phyloP scores from a whole-genome alignment of 53 echinoderm and acorn worm species.

The Stichopus horrens region DNA sequence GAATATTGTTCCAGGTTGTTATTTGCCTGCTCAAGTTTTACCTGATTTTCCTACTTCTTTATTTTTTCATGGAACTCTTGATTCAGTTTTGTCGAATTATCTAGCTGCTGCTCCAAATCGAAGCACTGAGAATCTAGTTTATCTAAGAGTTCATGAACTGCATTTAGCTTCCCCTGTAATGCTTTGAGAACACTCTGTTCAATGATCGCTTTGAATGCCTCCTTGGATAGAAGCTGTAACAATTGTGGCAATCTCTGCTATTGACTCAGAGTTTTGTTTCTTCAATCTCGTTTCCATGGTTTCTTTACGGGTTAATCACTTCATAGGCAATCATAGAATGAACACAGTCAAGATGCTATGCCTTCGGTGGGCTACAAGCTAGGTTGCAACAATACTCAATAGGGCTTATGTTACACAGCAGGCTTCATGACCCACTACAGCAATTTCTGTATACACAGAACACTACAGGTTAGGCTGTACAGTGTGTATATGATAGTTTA shows the following conservation, averaged over 20 bases:
- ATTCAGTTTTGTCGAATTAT: not conserved
- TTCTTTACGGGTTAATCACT: not conserved
- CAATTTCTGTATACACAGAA: too few species aligned
- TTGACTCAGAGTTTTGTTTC: not conserved
- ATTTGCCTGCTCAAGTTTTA: not conserved
- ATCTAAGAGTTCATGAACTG: slow-evolving; percentile 2
- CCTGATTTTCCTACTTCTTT: not conserved
- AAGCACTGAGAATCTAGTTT: not conserved
- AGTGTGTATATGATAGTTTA: too few species aligned
- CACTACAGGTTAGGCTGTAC: too few species aligned
- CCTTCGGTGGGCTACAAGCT: too few species aligned
- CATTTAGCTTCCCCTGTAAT: not conserved
- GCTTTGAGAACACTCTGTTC: slow-evolving; percentile 10
- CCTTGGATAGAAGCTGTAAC: slow-evolving; percentile 3
- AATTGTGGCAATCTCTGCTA: slow-evolving; percentile 6
- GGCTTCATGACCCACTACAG: too few species aligned
- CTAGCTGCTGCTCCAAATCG: not conserved
- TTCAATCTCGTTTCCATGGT: not conserved
- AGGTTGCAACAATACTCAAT: too few species aligned
- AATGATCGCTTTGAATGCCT: not conserved
- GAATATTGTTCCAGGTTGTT: not conserved
- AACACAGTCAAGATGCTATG: too few species aligned
- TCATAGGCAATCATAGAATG: too few species aligned
- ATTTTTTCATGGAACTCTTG: not conserved
- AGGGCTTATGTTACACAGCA: too few species aligned